Conservation (phyloP, 2,113 vertebrate species). For the Eleginops maclovinus region DNA sequence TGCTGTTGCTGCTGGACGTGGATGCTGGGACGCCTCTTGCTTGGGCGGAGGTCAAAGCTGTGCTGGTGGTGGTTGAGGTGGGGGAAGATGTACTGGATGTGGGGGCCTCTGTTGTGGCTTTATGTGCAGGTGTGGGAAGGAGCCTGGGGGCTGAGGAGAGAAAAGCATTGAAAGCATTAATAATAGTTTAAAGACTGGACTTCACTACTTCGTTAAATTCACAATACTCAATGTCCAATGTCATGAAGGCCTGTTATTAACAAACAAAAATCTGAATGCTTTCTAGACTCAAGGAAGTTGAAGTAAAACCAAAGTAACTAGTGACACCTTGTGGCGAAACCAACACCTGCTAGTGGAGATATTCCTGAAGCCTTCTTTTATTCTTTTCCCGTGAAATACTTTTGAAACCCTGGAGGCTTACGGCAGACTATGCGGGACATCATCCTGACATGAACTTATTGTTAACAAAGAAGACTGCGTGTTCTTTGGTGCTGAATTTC, state of each 20-base stretch:
- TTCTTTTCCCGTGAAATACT: too few species aligned
- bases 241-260: too few species aligned
- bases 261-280: background rate
- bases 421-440: too few species aligned
- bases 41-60: constrained; percentile 64
- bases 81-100: constrained; percentile 20
- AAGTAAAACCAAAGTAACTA: background rate
- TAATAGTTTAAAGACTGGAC: background rate
- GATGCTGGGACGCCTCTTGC: constrained; percentile 28
- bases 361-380: background rate
- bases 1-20: constrained; percentile 69
- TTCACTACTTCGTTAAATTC: background rate
- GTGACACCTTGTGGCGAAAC: constrained; percentile 37
- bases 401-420: too few species aligned
- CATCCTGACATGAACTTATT: too few species aligned
- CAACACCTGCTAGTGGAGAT: background rate
- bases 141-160: constrained; percentile 60
- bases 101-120: constrained; percentile 32
- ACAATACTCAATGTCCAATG: background rate
- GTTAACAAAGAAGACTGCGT: too few species aligned
- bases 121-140: constrained; percentile 50
- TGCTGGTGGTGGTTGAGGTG: constrained; percentile 68
- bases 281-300: background rate
- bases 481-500: too few species aligned
- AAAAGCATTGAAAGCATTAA: background rate